These are phyloP conservation scores for Oegoconia quadripuncta DNA, from an alignment of 2,888 invertebrate genomes.

Conservation along the genomic window DNA sequence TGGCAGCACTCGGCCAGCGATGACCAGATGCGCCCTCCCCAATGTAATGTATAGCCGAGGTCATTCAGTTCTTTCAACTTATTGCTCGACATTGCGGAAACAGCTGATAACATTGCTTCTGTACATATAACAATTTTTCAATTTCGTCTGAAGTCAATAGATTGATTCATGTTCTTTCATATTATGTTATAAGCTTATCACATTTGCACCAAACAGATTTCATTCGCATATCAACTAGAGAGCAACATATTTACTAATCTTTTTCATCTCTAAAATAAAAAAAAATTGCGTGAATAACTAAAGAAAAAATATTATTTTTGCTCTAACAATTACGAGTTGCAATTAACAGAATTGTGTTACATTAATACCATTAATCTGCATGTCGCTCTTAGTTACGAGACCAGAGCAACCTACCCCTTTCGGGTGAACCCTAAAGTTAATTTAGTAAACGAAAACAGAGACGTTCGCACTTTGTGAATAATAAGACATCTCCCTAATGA, in stretches of 20 bases:
- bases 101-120: conserved; percentile 9
- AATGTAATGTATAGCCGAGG: conserved; percentile 47
- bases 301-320: too few species aligned
- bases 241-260: too few species aligned
- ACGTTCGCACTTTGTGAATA: conserved; percentile 55
- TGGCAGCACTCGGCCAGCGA: conserved; percentile 52
- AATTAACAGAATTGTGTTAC: conserved; percentile 50
- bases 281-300: too few species aligned
- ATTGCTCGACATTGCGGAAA: conserved; percentile 24
- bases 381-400: conserved; percentile 37
- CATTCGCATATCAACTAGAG: too few species aligned
- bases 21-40: conserved; percentile 52
- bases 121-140: too few species aligned
- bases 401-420: conserved; percentile 44
- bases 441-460: conserved; percentile 62
- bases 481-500: conserved; percentile 63
- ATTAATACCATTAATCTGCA: conserved; percentile 58
- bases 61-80: conserved; percentile 43
- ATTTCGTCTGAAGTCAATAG: too few species aligned
- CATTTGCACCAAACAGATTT: too few species aligned
- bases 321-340: conserved; percentile 31
- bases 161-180: too few species aligned
- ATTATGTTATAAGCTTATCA: too few species aligned
- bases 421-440: conserved; percentile 52
- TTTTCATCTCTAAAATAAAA: too few species aligned